phyloP scores from a whole-genome alignment of 1,140 invertebrate genomes.

The Cepaea nemoralis region DNA sequence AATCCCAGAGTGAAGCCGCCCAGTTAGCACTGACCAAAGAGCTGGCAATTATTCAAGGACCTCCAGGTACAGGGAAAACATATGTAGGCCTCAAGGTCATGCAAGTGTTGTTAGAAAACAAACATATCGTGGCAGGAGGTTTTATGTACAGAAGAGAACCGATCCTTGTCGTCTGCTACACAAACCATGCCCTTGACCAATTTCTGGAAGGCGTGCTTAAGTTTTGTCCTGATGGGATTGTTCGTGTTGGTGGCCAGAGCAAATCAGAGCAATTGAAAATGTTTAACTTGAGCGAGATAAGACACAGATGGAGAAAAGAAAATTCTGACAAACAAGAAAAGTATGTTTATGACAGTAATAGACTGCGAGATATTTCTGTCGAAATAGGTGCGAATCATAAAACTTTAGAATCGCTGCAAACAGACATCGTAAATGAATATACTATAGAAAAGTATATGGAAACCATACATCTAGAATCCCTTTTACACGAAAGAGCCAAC shows the following conservation, averaged over 20 bases:
- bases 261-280: not conserved
- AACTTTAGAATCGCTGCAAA: not conserved
- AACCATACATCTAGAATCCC: not conserved
- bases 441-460: not conserved
- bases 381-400: not conserved
- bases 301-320: not conserved
- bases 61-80: slow-evolving; percentile 70
- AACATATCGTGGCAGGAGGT: slow-evolving; percentile 44
- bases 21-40: slow-evolving; percentile 71
- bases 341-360: too few relatives aligned
- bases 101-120: slow-evolving; percentile 67
- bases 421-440: not conserved
- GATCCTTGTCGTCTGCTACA: slow-evolving; percentile 87
- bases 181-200: slow-evolving; percentile 90
- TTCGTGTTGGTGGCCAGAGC: slow-evolving; percentile 79
- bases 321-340: too few relatives aligned
- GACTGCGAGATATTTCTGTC: not conserved
- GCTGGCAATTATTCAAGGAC: slow-evolving; percentile 81
- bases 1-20: slow-evolving; percentile 72
- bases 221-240: slow-evolving; percentile 68
- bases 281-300: slow-evolving; percentile 7
- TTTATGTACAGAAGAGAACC: slow-evolving; percentile 67
- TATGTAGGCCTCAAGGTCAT: slow-evolving; percentile 70
- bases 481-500: not conserved
- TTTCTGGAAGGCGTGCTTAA: slow-evolving; percentile 80